phyloP scores from a whole-genome alignment of 2,888 invertebrate genomes.

The Uropetala carovei region DNA sequence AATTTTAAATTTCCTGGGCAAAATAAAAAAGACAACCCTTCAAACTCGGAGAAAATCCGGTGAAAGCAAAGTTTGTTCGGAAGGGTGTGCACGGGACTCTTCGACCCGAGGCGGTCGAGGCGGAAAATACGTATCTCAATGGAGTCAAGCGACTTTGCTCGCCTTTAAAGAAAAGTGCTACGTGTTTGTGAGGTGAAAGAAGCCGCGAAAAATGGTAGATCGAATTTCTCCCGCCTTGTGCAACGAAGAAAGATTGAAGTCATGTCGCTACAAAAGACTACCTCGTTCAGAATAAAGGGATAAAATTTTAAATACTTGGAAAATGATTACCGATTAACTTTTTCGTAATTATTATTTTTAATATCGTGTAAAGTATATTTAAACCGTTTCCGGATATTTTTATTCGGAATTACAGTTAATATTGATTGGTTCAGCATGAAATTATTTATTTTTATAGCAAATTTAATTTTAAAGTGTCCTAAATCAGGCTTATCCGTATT shows the following conservation, averaged over 20 bases:
- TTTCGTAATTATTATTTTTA: too few species aligned
- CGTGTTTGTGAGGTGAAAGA: background rate
- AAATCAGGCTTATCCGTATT: background rate
- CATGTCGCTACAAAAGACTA: too few species aligned
- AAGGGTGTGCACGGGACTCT: too few species aligned
- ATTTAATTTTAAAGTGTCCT: background rate
- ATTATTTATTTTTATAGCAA: background rate
- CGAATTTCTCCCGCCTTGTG: too few species aligned
- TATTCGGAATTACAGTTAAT: too few species aligned
- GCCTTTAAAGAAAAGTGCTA: background rate
- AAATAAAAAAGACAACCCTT: conserved; percentile 4
- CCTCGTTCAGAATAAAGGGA: too few species aligned
- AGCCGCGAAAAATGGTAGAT: background rate
- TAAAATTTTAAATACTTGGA: too few species aligned
- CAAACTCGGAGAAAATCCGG: background rate
- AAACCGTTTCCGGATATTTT: too few species aligned
- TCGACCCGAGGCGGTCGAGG: background rate
- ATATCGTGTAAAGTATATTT: too few species aligned
- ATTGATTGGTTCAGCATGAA: too few species aligned
- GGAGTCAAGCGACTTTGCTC: background rate
- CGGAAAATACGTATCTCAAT: background rate
- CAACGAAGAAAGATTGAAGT: too few species aligned
- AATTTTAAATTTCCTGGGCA: background rate
- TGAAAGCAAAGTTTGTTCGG: conserved; percentile 35
- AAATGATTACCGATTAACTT: too few species aligned